Evolutionary conservation across 2,113 vertebrate genomes (phyloP), one percentile per base, ranked within the genome.

Genomic region (Oreochromis aureus): DNA sequence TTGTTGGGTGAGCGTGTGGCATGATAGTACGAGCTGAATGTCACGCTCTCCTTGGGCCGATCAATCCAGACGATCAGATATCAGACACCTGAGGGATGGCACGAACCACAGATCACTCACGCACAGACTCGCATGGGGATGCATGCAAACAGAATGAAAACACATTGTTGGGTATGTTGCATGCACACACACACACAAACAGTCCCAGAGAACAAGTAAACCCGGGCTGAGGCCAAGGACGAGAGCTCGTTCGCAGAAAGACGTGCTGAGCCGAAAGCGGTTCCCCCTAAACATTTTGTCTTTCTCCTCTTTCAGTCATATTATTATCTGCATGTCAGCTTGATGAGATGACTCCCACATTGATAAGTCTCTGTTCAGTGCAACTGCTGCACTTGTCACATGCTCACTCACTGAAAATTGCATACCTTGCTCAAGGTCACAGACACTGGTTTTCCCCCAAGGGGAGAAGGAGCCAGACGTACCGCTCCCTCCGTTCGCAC

Each of bases 61-160:
- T 97, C 96, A 94, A 96, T 96, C 87, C 16, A 69, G 58, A 82
- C 90, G 90, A 96, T 97, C 96, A 93, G 95, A 96, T 96, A 96
- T 95, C 94, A 86, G 94, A 92, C 94, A 93, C 93, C 93, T 93
- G 93, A 93, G 94, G 95, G 94, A 95, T 80, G 76, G 90, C 92
- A 87, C 86, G 15, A 83, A 91, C 82, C 85, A 66, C 80, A 86
- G 87, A 90, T 92, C 86, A 18, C 79, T 86, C 87, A 41, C 18
- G 30, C 63, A 7, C 85, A 76, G 41, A 13, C 58, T 54, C 83
- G 22, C 66, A 80, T 81, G 5, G 34, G 27, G 85, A 9, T 32
- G 59, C 85, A 71, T 82, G 30, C 84, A 80, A 71, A 80, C 89
- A 84, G 89, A 84, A 73, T 81, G 6, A 48, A 79, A 86, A 88